Conservation (phyloP, 2,888 invertebrate species). For the Ormyrus pomaceus region DNA sequence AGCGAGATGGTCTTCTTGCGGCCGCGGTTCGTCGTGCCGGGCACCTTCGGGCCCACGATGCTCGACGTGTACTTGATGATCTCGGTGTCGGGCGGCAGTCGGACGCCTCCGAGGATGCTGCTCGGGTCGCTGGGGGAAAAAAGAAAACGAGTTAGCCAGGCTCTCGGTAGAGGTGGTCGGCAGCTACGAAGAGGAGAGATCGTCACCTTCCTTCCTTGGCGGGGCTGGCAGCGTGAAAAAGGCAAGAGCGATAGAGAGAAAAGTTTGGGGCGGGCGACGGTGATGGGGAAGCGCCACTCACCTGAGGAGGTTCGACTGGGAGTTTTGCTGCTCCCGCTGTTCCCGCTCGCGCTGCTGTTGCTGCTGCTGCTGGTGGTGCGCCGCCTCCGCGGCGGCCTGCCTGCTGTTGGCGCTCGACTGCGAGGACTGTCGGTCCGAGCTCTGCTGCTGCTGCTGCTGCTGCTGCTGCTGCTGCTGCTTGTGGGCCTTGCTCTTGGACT, state of each 20-base stretch:
- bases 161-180: background rate
- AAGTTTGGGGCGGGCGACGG: background rate
- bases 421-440: conserved; percentile 49
- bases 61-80: conserved; percentile 94
- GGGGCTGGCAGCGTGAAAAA: conserved; percentile 63
- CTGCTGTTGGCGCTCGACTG: conserved; percentile 55
- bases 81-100: conserved; percentile 91
- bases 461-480: conserved; percentile 55
- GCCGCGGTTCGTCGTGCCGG: conserved; percentile 89
- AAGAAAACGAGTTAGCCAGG: background rate
- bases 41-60: conserved; percentile 90
- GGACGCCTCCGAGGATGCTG: conserved; percentile 88
- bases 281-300: conserved; percentile 54
- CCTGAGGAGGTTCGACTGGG: conserved; percentile 74
- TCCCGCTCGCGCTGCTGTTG: conserved; percentile 53
- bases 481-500: conserved; percentile 67
- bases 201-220: conserved; percentile 74
- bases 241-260: background rate
- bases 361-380: conserved; percentile 58
- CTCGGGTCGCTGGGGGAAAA: conserved; percentile 83
- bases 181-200: conserved; percentile 31
- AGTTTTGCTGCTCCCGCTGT: conserved; percentile 60
- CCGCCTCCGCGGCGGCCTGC: conserved; percentile 57
- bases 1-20: conserved; percentile 92
- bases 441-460: conserved; percentile 29